Evolutionary conservation across 2,797 vertebrate genomes (phyloP).

Genomic region (Gallirallus australis): DNA sequence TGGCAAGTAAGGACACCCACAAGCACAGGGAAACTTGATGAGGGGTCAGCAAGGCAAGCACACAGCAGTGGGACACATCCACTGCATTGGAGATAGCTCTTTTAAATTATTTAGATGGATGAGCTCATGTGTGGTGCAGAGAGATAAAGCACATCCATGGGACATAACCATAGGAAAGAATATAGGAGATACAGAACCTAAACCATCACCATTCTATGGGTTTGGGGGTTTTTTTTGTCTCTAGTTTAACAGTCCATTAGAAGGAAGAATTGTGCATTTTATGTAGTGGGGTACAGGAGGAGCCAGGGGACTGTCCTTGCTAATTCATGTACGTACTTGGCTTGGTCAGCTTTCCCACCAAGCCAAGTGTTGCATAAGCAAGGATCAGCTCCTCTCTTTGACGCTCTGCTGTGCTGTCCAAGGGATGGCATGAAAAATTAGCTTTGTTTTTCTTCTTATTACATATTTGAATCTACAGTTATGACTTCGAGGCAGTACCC

Average conservation of each 20-base stretch:
- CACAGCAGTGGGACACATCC: background rate
- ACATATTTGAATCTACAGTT: background rate
- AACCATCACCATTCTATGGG: background rate
- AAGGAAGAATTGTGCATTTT: background rate
- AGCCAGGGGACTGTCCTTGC: background rate
- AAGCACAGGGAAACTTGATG: background rate
- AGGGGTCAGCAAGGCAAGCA: background rate
- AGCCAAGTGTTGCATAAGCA: background rate
- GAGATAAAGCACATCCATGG: background rate
- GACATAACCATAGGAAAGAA: background rate
- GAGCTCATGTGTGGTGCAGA: background rate
- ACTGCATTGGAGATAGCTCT: background rate
- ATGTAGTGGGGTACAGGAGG: background rate
- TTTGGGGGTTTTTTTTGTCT: background rate
- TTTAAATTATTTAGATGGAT: background rate
- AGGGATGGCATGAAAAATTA: background rate
- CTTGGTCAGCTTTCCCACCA: background rate
- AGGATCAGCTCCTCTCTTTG: background rate
- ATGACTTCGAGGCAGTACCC: background rate
- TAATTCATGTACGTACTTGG: accelerated
- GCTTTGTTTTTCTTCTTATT: background rate
- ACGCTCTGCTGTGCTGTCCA: background rate
- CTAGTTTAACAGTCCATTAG: background rate
- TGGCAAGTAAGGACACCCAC: background rate
- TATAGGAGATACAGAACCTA: background rate